These are phyloP conservation scores for Anolis sagrei DNA, from an alignment of 2,113 vertebrate genomes.

Conservation along the genomic window DNA sequence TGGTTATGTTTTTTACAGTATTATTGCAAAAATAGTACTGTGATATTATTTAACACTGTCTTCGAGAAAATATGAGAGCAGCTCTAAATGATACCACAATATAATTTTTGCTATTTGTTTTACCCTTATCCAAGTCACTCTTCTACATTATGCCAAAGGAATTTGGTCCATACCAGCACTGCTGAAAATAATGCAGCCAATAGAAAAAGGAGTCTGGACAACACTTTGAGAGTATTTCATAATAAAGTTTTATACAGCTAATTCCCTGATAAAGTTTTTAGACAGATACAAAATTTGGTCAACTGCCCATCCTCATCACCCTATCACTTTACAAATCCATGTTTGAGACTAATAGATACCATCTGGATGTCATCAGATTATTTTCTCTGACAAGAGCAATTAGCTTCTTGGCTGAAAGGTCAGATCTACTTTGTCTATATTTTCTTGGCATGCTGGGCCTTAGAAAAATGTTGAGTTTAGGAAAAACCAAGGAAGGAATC, in stretches of 20 bases:
- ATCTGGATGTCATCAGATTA: neutral
- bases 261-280: neutral
- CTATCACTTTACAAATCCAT: neutral
- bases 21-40: neutral
- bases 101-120: no score
- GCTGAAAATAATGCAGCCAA: neutral
- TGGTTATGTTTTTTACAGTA: neutral
- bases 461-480: neutral
- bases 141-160: neutral
- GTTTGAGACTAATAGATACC: neutral
- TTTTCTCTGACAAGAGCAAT: neutral
- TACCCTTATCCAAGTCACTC: neutral
- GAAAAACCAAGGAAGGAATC: neutral
- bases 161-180: neutral
- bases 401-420: neutral
- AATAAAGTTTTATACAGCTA: neutral
- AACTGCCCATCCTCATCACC: neutral
- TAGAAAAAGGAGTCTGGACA: neutral
- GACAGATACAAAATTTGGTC: neutral
- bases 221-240: neutral
- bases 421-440: neutral
- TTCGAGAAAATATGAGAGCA: neutral
- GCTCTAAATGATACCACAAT: no score
- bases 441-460: neutral
- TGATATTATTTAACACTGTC: neutral